phyloP scores from a whole-genome alignment of 2,797 vertebrate species.

The Danio choprae region DNA sequence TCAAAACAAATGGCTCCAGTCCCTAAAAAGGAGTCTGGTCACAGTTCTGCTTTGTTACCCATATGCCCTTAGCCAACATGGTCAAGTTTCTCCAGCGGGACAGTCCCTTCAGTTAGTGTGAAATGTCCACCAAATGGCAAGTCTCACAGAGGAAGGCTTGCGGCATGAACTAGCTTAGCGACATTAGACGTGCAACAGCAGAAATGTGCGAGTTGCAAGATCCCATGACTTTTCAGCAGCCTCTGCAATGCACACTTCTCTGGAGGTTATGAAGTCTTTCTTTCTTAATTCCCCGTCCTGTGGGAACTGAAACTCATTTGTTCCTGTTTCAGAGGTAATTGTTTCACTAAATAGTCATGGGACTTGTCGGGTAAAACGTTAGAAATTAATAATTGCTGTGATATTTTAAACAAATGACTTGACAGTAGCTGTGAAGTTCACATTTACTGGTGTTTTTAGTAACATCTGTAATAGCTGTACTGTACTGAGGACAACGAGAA shows the following conservation, averaged over 20 bases:
- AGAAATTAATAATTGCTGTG: not conserved
- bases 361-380: constrained; percentile 22
- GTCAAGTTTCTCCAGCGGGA: not conserved
- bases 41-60: constrained; percentile 8
- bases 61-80: constrained; percentile 1
- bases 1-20: not conserved
- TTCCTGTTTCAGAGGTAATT: constrained; percentile 53
- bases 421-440: not conserved
- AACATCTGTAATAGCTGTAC: not conserved
- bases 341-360: constrained; percentile 43
- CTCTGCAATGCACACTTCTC: constrained; percentile 36
- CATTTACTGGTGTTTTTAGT: not conserved
- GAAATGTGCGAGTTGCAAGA: constrained; percentile 38
- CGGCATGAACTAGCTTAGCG: constrained; percentile 9
- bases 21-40: not conserved
- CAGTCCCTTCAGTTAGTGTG: not conserved
- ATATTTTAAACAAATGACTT: not conserved
- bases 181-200: constrained; percentile 29
- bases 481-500: not conserved
- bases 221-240: constrained; percentile 24
- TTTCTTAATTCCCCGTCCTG: constrained; percentile 51
- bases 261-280: constrained; percentile 45
- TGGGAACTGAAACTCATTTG: constrained; percentile 50
- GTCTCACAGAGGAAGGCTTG: constrained; percentile 19
- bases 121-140: constrained; percentile 2